Conservation (phyloP, 2,888 invertebrate species). For the Flexamia atlantica region DNA sequence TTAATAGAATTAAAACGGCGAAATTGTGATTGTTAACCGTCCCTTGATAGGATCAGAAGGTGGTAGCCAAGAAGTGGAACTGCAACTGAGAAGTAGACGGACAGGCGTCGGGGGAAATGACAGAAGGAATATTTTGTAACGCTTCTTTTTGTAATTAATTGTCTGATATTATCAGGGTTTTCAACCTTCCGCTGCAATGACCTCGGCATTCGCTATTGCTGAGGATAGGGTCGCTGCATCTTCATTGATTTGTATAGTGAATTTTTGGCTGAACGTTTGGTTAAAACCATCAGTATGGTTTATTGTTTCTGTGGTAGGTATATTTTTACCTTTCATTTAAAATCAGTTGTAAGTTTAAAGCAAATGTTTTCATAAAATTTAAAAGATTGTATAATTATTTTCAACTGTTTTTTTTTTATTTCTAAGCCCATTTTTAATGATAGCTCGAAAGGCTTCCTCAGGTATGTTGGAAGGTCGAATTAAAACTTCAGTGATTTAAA, state of each 20-base stretch:
- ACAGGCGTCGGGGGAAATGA: conserved; percentile 18
- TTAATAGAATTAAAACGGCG: conserved; percentile 49
- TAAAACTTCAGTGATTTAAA: no score
- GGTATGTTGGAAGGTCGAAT: no score
- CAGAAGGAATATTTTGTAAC: background rate
- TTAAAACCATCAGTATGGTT: no score
- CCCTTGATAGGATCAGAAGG: conserved; percentile 5
- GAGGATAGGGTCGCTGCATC: background rate
- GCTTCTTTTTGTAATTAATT: conserved; percentile 16
- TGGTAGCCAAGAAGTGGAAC: conserved; percentile 5
- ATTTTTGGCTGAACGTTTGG: no score
- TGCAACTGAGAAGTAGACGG: conserved; percentile 4
- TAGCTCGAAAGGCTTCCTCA: no score
- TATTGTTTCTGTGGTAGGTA: no score
- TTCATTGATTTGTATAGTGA: background rate
- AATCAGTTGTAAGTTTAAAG: no score
- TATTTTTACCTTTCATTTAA: no score
- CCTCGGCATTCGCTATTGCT: background rate
- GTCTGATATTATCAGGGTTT: conserved; percentile 1
- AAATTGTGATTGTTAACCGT: conserved; percentile 32
- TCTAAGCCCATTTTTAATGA: no score
- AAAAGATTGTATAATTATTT: no score
- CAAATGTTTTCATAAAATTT: no score
- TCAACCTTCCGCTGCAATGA: background rate
- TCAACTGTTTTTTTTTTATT: no score